phyloP scores from a whole-genome alignment of 2,888 invertebrate genomes.

The Acleris sparsana region DNA sequence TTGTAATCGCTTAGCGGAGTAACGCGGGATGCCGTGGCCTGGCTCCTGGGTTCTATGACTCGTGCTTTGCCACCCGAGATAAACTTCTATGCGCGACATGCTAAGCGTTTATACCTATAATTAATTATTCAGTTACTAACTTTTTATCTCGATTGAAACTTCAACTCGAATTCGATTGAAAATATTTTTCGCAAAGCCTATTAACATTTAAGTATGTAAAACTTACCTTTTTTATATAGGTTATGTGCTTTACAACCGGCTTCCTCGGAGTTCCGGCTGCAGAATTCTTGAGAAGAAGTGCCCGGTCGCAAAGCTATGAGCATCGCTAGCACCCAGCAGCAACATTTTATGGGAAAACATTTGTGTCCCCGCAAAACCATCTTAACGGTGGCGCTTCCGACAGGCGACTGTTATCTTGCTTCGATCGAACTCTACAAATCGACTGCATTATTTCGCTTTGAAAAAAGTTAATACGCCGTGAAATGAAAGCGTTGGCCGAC shows the following conservation, averaged over 20 bases:
- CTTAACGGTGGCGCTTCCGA: constrained; percentile 55
- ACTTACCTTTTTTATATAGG: constrained; percentile 53
- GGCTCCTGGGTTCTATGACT: too few species aligned
- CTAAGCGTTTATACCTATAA: too few species aligned
- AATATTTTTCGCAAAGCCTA: background rate
- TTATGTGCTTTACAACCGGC: constrained; percentile 49
- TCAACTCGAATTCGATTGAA: too few species aligned
- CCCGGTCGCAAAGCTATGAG: constrained; percentile 51
- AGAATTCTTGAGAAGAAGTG: constrained; percentile 57
- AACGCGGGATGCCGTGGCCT: too few species aligned
- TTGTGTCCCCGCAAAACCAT: constrained; percentile 58
- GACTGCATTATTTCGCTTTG: constrained; percentile 58
- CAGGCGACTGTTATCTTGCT: constrained; percentile 53
- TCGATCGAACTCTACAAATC: constrained; percentile 57
- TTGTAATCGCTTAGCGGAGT: too few species aligned
- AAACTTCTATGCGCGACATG: too few species aligned
- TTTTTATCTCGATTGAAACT: too few species aligned
- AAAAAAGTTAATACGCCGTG: constrained; percentile 63
- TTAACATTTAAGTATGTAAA: background rate
- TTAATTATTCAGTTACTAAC: too few species aligned
- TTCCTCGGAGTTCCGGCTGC: constrained; percentile 51
- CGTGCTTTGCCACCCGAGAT: too few species aligned
- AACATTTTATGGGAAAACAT: constrained; percentile 56
- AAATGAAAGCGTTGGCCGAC: constrained; percentile 66
- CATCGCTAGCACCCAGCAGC: constrained; percentile 57